Percentiles rank a stretch among this genome's conserved stretches.
Evolutionary conservation across 2,113 vertebrate species (phyloP).

Genomic region (Podocnemis expansa): DNA sequence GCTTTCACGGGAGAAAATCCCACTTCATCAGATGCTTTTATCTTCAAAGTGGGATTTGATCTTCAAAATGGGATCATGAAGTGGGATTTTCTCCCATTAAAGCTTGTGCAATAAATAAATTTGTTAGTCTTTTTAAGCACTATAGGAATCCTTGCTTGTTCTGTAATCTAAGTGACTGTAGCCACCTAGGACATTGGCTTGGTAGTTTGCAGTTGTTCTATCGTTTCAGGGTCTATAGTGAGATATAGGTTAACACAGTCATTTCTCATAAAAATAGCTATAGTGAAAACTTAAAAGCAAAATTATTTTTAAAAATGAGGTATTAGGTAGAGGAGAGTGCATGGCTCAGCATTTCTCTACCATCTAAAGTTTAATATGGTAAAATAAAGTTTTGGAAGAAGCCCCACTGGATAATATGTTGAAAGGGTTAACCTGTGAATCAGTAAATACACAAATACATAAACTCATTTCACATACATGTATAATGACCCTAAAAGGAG

Average conservation of each 20-base stretch:
- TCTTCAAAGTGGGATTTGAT: too few species aligned
- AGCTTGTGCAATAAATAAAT: too few species aligned
- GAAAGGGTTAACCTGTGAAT: background rate
- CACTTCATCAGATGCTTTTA: too few species aligned
- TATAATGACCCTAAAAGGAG: background rate
- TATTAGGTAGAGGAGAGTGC: too few species aligned
- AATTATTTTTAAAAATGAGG: background rate
- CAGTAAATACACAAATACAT: background rate
- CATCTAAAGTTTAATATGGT: too few species aligned
- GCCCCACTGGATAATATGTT: background rate
- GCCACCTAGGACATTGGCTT: background rate
- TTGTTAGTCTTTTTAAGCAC: too few species aligned
- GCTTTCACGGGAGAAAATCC: too few species aligned
- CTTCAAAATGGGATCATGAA: too few species aligned
- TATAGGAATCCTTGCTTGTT: too few species aligned
- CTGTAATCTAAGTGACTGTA: background rate
- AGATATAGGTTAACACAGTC: conserved; percentile 13
- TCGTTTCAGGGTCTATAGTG: background rate
- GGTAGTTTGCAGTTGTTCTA: background rate
- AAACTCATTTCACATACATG: background rate
- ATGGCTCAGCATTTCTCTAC: background rate
- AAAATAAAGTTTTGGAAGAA: background rate
- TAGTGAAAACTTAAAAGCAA: background rate
- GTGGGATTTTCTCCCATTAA: too few species aligned
- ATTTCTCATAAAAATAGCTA: background rate